Base-by-base conservation (phyloP, 2,888 invertebrate genomes). In the Lottia gigantea region DNA sequence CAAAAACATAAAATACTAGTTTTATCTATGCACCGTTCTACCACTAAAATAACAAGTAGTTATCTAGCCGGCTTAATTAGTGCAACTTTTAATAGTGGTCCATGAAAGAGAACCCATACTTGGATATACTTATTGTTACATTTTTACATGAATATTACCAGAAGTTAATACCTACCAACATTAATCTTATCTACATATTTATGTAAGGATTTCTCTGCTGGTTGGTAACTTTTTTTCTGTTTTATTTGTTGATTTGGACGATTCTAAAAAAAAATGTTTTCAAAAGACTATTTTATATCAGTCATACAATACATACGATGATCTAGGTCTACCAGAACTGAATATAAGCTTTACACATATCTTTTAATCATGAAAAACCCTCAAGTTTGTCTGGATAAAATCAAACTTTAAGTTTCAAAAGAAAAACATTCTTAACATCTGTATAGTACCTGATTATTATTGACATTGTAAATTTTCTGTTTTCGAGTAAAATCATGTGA, bases 151-250 rank as follows among this genome's bases (percentile, higher is more conserved):
- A 40, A 40, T 40, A 40, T 8, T 8, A 40, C 40, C 40, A 40
- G 40, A 31, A 40, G 40, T 40, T 8, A 40, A 40, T 23, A 76
- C 84, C 78, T 72, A 84, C 84, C 95, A 0, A 95, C 92, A 89
- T 94, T 95, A 40, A 96, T 94, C 89, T 93, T 95, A 77, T 94
- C 92, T 0, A 93, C 90, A 85, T 92, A 95, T 83, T 93, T 94
- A 75, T 93, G 92, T 74, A 95, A 92, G 0, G 95, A 85, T 82
- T 96, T 95, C 73, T 95, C 95, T 46, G 91, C 91, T 0, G 95
- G 95, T 86, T 96, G 95, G 66, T 74, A 82, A 31, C 69, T 64
- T 19, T 63, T 31, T 47, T 71, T 73, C 15, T 40, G 64, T 46
- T 74, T 74, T 8, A 66, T 68, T 26, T 76, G 74, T 63, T 74